Percentiles rank a stretch among this genome's conserved stretches.
Conservation (phyloP, 2,888 invertebrate species). For the Ophion slaviceki region DNA sequence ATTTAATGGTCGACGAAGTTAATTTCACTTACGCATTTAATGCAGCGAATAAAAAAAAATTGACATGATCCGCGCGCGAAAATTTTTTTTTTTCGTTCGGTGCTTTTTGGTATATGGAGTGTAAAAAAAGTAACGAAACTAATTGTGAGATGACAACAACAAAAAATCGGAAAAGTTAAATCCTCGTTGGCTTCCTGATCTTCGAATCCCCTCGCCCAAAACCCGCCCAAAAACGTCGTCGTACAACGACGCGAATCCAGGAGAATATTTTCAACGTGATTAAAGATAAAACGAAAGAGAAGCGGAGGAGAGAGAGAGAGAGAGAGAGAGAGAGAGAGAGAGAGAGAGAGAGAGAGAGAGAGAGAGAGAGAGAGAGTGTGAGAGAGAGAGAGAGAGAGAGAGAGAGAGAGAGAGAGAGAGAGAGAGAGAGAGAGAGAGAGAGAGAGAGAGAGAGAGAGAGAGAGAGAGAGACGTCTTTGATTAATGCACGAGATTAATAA, state of each 20-base stretch:
- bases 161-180: conserved; percentile 25
- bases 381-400: conserved; percentile 8
- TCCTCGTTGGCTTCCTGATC: conserved; percentile 50
- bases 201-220: conserved; percentile 34
- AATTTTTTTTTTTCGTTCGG: too few relatives aligned
- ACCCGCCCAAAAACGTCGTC: conserved; percentile 53
- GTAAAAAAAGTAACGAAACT: not conserved
- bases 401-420: conserved; percentile 8
- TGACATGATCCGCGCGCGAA: not conserved
- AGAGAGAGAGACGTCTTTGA: conserved; percentile 34
- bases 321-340: conserved; percentile 7
- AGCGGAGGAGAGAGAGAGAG: not conserved
- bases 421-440: not conserved
- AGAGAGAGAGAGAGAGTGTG: not conserved
- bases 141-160: not conserved
- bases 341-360: conserved; percentile 14
- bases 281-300: conserved; percentile 30
- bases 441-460: conserved; percentile 10
- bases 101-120: too few relatives aligned
- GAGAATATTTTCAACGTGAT: conserved; percentile 66
- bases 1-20: too few relatives aligned
- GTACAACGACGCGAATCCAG: conserved; percentile 61
- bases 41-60: not conserved
- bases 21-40: not conserved
- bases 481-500: conserved; percentile 53